Evolutionary conservation across 2,113 vertebrate genomes (phyloP), one percentile per base, ranked within the genome.

Genomic region (Labrus mixtus): DNA sequence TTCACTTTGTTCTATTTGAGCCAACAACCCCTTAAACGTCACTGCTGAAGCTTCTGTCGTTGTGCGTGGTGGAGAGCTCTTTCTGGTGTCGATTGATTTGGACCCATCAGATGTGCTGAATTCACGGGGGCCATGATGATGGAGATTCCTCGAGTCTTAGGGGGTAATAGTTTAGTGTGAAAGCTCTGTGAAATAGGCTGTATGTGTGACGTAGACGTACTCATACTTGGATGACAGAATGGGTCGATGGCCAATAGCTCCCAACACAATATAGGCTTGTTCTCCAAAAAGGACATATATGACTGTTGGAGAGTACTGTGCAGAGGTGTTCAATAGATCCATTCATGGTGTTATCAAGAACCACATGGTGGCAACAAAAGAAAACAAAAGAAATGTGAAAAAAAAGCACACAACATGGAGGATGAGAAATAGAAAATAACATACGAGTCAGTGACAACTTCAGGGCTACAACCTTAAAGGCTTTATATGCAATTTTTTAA

Each of bases 391-490:
- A n/a, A n/a, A n/a, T 37, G 36, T 37, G 36, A 37, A 37, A 37
- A 37, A 37, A 37, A 37, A 37, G 36, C 36, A 6, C 36, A 37
- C n/a, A n/a, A n/a, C n/a, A n/a, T n/a, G n/a, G n/a, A n/a, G n/a
- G n/a, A n/a, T n/a, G n/a, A n/a, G 22, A 29, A 12, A 54, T 8
- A 50, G 36, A 54, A 22, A 68, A 72, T 61, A 10, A 55, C 46
- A 78, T 15, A 23, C 25, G 3, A 25, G 25, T 25, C 25, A 45
- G n/a, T 23, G 19, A 72, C 58, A 23, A 43, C 23, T 16, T 23
- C 13, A 5, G 16, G 19, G 11, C 25, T 36, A 15, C 0, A 1
- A 68, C 46, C 55, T 66, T 12, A n/a, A n/a, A n/a, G n/a, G n/a
- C n/a, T n/a, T n/a, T n/a, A n/a, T n/a, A n/a, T n/a, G n/a, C n/a